Evolutionary conservation across 1,140 invertebrate species (phyloP).

Genomic region (Drosophila carrolli): DNA sequence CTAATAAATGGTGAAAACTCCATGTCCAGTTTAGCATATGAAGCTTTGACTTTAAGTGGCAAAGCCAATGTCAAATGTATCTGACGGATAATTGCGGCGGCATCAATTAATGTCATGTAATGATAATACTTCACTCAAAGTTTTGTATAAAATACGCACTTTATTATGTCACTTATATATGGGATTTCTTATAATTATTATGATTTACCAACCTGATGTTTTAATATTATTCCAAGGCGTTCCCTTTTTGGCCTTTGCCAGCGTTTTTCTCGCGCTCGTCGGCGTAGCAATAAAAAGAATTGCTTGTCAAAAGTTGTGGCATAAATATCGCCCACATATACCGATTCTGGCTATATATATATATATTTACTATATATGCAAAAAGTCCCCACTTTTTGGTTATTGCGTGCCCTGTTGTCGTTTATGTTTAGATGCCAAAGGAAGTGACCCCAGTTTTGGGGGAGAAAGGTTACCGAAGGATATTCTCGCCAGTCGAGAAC

Average conservation of each 20-base stretch:
- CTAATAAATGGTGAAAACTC: constrained; percentile 5
- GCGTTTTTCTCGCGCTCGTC: constrained; percentile 27
- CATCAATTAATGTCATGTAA: constrained; percentile 24
- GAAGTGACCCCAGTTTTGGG: constrained; percentile 38
- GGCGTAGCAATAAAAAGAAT: constrained; percentile 53
- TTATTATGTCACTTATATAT: constrained; percentile 6
- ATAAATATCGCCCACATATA: constrained; percentile 68
- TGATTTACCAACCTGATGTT: constrained; percentile 51
- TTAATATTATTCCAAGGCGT: constrained; percentile 52
- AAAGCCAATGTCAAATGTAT: constrained; percentile 55
- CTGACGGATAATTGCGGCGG: constrained; percentile 35
- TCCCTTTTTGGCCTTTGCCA: constrained; percentile 37
- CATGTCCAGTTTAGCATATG: not conserved
- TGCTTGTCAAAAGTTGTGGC: constrained; percentile 61
- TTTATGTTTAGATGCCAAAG: constrained; percentile 34
- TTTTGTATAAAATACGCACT: constrained; percentile 11
- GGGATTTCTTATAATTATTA: constrained; percentile 22
- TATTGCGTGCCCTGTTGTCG: constrained; percentile 59
- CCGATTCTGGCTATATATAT: constrained; percentile 39
- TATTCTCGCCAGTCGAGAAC: constrained; percentile 41
- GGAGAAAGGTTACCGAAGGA: constrained; percentile 45
- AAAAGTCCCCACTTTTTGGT: constrained; percentile 1
- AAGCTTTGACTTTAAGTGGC: constrained; percentile 38
- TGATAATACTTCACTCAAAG: constrained; percentile 7
- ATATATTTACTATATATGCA: constrained; percentile 23